These are phyloP conservation scores for Sipunculus nudus DNA, from an alignment of 2,888 invertebrate species.

Conservation along the genomic window DNA sequence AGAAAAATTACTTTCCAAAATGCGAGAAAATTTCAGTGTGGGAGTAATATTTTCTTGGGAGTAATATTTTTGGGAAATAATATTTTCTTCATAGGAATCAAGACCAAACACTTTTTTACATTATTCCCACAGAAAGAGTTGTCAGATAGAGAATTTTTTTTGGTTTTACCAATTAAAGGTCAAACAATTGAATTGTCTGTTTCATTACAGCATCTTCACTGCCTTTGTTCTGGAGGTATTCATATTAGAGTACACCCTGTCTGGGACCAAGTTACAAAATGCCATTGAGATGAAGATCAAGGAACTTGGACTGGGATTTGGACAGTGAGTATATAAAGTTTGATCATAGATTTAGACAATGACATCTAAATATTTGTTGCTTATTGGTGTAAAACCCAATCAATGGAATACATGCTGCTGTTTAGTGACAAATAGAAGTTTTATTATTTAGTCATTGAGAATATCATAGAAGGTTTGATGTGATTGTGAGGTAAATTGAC, in stretches of 20 bases:
- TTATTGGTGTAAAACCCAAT: too few species aligned
- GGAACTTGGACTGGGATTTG: constrained; percentile 64
- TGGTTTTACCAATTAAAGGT: not conserved
- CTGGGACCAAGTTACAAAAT: constrained; percentile 60
- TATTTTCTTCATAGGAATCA: too few species aligned
- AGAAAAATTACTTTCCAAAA: too few species aligned
- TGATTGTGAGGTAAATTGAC: too few species aligned
- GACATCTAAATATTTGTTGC: not conserved
- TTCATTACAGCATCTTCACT: constrained; percentile 67
- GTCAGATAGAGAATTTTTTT: not conserved
- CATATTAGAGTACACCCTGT: constrained; percentile 67
- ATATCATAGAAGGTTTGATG: too few species aligned
- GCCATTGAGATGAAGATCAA: constrained; percentile 65
- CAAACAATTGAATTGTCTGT: not conserved
- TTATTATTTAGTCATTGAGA: too few species aligned
- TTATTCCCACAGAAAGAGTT: not conserved
- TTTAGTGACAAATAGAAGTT: too few species aligned
- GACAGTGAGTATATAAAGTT: constrained; percentile 55
- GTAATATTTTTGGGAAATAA: too few species aligned
- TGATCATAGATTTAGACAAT: constrained; percentile 34
- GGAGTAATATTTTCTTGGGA: too few species aligned
- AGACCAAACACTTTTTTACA: not conserved
- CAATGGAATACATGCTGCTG: too few species aligned
- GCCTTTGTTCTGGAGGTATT: constrained; percentile 70
- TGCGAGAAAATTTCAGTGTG: too few species aligned